phyloP scores from a whole-genome alignment of 2,888 invertebrate species.

The Acheta domesticus region DNA sequence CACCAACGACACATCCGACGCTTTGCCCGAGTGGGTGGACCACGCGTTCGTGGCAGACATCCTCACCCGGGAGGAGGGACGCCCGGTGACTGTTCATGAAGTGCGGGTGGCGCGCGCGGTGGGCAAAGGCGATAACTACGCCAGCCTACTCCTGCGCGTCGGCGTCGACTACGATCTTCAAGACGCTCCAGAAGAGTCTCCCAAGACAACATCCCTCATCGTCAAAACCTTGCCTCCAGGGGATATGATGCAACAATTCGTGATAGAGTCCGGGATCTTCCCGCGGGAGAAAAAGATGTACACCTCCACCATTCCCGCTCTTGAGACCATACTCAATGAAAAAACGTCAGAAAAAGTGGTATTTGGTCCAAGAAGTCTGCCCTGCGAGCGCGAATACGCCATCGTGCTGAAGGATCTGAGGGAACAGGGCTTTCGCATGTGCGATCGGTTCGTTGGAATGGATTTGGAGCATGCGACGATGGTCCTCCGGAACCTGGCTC shows the following conservation, averaged over 20 bases:
- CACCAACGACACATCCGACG: too few relatives aligned
- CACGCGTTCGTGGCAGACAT: constrained; percentile 18
- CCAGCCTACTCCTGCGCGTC: constrained; percentile 29
- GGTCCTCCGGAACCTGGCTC: constrained; percentile 29
- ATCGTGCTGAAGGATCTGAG: constrained; percentile 31
- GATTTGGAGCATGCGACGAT: constrained; percentile 24
- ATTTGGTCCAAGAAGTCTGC: not conserved
- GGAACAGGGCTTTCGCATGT: constrained; percentile 30
- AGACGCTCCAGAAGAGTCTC: not conserved
- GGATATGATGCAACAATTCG: not conserved
- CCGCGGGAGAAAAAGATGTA: constrained; percentile 23
- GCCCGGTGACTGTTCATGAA: constrained; percentile 12
- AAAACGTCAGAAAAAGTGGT: not conserved
- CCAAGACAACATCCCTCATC: constrained; percentile 26
- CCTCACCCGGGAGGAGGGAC: not conserved
- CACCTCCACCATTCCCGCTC: not conserved
- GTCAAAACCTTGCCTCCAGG: constrained; percentile 31
- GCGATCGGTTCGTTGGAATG: constrained; percentile 29
- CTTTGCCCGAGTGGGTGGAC: not conserved
- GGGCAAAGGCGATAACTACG: constrained; percentile 33
- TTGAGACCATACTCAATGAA: not conserved
- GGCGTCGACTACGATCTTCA: not conserved
- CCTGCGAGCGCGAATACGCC: not conserved
- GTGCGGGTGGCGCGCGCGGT: constrained; percentile 24
- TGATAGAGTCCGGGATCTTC: constrained; percentile 20